Evolutionary conservation across 2,888 invertebrate genomes (phyloP).

Genomic region (Trichopoda pennipes): DNA sequence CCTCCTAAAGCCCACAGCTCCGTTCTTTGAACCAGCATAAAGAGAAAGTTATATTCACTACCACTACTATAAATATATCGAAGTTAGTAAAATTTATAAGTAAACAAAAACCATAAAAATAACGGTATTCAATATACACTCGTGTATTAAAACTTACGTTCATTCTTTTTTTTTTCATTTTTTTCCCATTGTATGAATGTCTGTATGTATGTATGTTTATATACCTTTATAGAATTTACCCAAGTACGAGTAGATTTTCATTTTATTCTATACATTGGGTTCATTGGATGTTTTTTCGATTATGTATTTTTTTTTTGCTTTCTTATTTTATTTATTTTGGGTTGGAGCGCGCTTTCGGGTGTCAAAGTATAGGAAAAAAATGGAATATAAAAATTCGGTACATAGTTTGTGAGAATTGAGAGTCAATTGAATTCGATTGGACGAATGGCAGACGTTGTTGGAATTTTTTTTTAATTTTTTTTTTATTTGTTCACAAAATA

Average conservation of each 20-base stretch:
- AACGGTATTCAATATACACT: slow-evolving; percentile 70
- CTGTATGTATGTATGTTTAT: slow-evolving; percentile 56
- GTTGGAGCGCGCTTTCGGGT: slow-evolving; percentile 61
- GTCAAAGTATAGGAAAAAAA: slow-evolving; percentile 62
- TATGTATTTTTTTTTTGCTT: slow-evolving; percentile 53
- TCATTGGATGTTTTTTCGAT: slow-evolving; percentile 70
- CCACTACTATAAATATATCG: slow-evolving; percentile 15
- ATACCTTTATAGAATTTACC: slow-evolving; percentile 49
- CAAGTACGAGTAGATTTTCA: slow-evolving; percentile 38
- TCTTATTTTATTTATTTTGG: slow-evolving; percentile 56
- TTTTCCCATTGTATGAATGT: slow-evolving; percentile 34
- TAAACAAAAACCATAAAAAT: slow-evolving; percentile 57
- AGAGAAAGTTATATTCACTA: slow-evolving; percentile 59
- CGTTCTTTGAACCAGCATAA: slow-evolving; percentile 7
- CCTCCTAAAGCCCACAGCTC: slow-evolving; percentile 16
- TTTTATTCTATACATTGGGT: slow-evolving; percentile 59
- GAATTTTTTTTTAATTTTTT: slow-evolving; percentile 32
- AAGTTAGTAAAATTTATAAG: slow-evolving; percentile 49
- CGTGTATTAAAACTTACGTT: slow-evolving; percentile 54
- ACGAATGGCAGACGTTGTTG: slow-evolving; percentile 69
- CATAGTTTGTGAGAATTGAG: slow-evolving; percentile 74
- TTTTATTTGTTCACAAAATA: slow-evolving; percentile 43
- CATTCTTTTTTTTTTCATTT: slow-evolving; percentile 43
- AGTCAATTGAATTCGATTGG: slow-evolving; percentile 80
- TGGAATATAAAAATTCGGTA: slow-evolving; percentile 62